A percentile compares a stretch with the other conserved stretches of the same genome.
These are phyloP conservation scores for Platycheirus albimanus DNA, from an alignment of 2,888 invertebrate genomes.

Conservation along the genomic window DNA sequence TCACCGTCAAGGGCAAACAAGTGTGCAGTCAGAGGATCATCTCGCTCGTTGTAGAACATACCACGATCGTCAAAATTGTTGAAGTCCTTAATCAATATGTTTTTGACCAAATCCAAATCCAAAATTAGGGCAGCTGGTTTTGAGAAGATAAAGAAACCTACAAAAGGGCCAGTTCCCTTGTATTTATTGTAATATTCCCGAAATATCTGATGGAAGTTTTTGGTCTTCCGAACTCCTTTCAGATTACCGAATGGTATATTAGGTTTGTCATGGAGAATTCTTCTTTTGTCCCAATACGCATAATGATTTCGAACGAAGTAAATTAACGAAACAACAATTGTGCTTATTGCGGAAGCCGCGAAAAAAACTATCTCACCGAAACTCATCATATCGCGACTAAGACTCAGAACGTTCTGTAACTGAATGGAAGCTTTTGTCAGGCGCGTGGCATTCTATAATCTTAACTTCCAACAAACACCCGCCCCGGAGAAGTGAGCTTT, in stretches of 20 bases:
- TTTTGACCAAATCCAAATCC: slow-evolving; percentile 79
- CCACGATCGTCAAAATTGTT: slow-evolving; percentile 79
- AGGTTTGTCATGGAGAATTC: slow-evolving; percentile 76
- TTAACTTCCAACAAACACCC: background rate
- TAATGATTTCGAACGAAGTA: slow-evolving; percentile 27
- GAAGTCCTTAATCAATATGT: slow-evolving; percentile 78
- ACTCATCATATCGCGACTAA: slow-evolving; percentile 37
- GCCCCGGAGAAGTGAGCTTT: slow-evolving; percentile 6
- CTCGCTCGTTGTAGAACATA: slow-evolving; percentile 77
- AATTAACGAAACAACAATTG: slow-evolving; percentile 17
- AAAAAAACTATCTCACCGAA: slow-evolving; percentile 14
- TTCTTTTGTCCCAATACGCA: slow-evolving; percentile 76
- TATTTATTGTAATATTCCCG: slow-evolving; percentile 76
- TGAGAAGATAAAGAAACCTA: slow-evolving; percentile 79
- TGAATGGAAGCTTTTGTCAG: background rate
- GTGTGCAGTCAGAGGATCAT: slow-evolving; percentile 82
- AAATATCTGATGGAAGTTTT: slow-evolving; percentile 75
- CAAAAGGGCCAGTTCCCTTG: slow-evolving; percentile 77
- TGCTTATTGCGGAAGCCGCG: slow-evolving; percentile 20
- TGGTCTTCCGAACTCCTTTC: slow-evolving; percentile 70
- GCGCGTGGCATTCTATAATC: background rate
- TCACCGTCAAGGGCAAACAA: slow-evolving; percentile 81
- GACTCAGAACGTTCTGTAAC: slow-evolving; percentile 24
- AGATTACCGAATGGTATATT: slow-evolving; percentile 76
- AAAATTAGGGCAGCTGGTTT: slow-evolving; percentile 78